Evolutionary conservation across 2,888 invertebrate species (phyloP).

Genomic region (Salticus scenicus): DNA sequence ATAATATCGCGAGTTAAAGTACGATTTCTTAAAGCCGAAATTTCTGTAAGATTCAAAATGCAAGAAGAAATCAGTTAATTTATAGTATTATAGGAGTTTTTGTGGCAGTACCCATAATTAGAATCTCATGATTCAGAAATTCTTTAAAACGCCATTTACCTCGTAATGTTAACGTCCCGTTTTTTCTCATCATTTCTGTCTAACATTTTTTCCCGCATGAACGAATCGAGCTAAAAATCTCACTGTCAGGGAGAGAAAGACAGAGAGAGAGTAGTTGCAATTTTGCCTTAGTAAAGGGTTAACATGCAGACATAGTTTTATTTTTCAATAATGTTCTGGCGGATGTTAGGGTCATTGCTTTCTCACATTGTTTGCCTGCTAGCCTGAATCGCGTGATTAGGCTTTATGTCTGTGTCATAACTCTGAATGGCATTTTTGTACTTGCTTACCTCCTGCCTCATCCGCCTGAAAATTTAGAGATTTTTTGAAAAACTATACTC

Average conservation of each 20-base stretch:
- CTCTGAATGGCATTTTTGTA: not conserved
- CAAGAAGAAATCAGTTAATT: too few species aligned
- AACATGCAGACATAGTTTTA: conserved; percentile 38
- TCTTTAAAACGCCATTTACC: too few species aligned
- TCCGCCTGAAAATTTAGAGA: too few species aligned
- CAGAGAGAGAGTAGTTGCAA: not conserved
- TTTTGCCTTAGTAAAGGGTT: conserved; percentile 35
- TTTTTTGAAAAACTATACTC: too few species aligned
- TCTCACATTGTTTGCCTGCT: conserved; percentile 57
- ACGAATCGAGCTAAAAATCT: conserved; percentile 31
- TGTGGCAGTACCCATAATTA: too few species aligned
- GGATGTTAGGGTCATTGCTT: conserved; percentile 56
- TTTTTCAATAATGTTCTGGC: conserved; percentile 40
- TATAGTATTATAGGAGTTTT: too few species aligned
- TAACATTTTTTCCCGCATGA: conserved; percentile 24
- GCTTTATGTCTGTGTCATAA: not conserved
- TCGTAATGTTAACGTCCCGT: too few species aligned
- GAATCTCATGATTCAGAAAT: too few species aligned
- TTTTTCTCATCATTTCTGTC: conserved; percentile 1
- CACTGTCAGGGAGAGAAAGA: conserved; percentile 13
- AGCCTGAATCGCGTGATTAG: conserved; percentile 41
- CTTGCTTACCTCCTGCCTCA: not conserved
- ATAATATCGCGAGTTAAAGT: too few species aligned
- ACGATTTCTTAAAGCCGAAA: too few species aligned
- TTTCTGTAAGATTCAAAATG: too few species aligned